Percentiles rank a stretch among this genome's conserved stretches.
These are phyloP conservation scores for Mactra quadrangularis DNA, from an alignment of 1,140 invertebrate species.

Conservation along the genomic window DNA sequence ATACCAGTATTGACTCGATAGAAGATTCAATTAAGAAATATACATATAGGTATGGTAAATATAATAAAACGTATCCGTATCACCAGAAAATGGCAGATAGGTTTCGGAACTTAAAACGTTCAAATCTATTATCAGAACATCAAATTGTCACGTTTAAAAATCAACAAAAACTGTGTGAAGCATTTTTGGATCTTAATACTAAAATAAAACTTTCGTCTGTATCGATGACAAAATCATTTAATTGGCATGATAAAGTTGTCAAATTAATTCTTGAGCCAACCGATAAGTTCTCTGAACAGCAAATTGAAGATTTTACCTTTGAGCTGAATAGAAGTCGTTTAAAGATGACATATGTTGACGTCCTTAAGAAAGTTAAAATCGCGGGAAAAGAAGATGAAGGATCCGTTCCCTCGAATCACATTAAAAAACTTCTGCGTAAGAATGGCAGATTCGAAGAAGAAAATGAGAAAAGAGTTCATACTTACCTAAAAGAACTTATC, in stretches of 20 bases:
- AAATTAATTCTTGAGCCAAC: too few relatives aligned
- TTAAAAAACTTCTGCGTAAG: not conserved
- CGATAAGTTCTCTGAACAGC: too few relatives aligned
- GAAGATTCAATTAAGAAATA: slow-evolving; percentile 84
- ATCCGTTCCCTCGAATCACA: not conserved
- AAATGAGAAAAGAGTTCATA: slow-evolving; percentile 38
- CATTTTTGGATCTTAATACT: too few relatives aligned
- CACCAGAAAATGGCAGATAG: too few relatives aligned
- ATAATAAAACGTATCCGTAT: too few relatives aligned
- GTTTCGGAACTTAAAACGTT: slow-evolving; percentile 84
- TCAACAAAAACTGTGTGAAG: too few relatives aligned
- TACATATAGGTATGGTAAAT: slow-evolving; percentile 87
- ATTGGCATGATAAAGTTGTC: too few relatives aligned
- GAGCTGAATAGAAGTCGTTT: not conserved
- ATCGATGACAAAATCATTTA: too few relatives aligned
- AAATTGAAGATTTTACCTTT: slow-evolving; percentile 17
- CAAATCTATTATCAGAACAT: slow-evolving; percentile 61
- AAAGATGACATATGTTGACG: not conserved
- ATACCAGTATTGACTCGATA: too few relatives aligned
- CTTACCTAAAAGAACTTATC: slow-evolving; percentile 59
- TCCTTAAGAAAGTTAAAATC: not conserved
- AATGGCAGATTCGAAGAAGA: slow-evolving; percentile 15
- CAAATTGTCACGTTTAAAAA: too few relatives aligned
- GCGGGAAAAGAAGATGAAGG: not conserved
- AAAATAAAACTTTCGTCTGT: too few relatives aligned